Evolutionary conservation across 2,113 vertebrate genomes (phyloP).

Genomic region (Austrofundulus limnaeus): DNA sequence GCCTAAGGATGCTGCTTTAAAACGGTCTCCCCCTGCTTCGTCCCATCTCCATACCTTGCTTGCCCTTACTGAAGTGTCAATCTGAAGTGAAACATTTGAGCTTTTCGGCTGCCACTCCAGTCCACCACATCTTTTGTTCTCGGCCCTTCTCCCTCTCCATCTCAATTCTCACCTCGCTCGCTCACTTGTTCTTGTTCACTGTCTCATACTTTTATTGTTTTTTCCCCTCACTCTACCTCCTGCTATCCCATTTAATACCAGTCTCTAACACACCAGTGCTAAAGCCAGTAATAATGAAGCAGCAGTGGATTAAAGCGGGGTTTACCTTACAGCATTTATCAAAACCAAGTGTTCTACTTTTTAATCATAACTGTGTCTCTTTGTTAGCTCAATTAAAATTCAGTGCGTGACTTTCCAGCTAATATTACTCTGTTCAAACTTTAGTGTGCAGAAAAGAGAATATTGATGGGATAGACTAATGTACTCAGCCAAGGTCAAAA

Average conservation of each 20-base stretch:
- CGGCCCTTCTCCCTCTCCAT: not conserved
- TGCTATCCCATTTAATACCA: not conserved
- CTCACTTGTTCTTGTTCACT: not conserved
- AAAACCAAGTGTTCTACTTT: not conserved
- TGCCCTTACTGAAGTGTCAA: conserved; percentile 53
- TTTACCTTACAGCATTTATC: not conserved
- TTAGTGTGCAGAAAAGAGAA: conserved; percentile 14
- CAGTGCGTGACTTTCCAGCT: not conserved
- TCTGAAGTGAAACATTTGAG: conserved; percentile 63
- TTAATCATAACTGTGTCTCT: not conserved
- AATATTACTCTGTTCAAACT: conserved; percentile 31
- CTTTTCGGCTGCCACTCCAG: conserved; percentile 57
- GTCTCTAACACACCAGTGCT: not conserved
- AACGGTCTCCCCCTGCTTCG: conserved; percentile 32
- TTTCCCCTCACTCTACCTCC: not conserved
- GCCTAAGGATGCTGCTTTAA: conserved; percentile 76
- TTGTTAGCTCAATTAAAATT: not conserved
- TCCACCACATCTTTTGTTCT: conserved; percentile 23
- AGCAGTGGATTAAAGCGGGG: not conserved
- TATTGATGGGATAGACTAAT: conserved; percentile 7
- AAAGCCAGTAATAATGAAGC: not conserved
- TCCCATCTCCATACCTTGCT: conserved; percentile 31
- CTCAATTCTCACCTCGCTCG: not conserved
- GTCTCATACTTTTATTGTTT: not conserved
- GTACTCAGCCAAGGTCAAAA: conserved; percentile 2